Evolutionary conservation across 2,797 vertebrate genomes (phyloP), one percentile per base, ranked within the genome.

Genomic region (Scleropages formosus): DNA sequence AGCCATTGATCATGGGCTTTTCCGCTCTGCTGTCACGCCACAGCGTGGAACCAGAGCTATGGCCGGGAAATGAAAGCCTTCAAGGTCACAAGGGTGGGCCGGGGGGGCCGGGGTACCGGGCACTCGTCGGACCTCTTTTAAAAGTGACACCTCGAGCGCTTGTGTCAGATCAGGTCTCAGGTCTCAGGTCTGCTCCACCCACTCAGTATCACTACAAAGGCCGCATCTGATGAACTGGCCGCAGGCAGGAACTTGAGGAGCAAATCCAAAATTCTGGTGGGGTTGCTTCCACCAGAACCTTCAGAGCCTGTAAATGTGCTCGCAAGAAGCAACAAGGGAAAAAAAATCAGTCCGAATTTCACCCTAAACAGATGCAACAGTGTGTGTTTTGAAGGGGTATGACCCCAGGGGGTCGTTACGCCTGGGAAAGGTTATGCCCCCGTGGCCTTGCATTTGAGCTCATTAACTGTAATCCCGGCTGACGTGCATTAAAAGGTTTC

Each of bases 1-100:
- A 86, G 81, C 78, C 88, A 90, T 90, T 89, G 88, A 91, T 91
- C 89, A 88, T 88, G 79, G 61, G 79, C 82, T 72, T 78, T 72
- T 71, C 75, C 74, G 24, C 80, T 85, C 85, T 79, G 71, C 82
- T 81, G 84, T 88, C 85, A 86, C 80, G 24, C 80, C 2, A 63
- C 22, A 4, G 22, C 4, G 4, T 46, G 3, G 39, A 20, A 53
- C n/a, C 74, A 49, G 81, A 79, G 82, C 81, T 75, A 63, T 58
- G 51, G 80, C 83, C 80, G 75, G 79, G 79, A 83, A 88, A 47
- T 88, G 85, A 84, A 87, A 88, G 87, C 82, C 80, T 79, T 53
- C 72, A 24, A 70, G 44, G 73, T 31, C 62, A 27, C 31, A 64
- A 58, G 63, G 39, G 53, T 56, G 39, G 18, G 27, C 0, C 16